These are phyloP conservation scores for Hyperoodon ampullatus DNA, from an alignment of 2,113 vertebrate genomes.

Conservation along the genomic window DNA sequence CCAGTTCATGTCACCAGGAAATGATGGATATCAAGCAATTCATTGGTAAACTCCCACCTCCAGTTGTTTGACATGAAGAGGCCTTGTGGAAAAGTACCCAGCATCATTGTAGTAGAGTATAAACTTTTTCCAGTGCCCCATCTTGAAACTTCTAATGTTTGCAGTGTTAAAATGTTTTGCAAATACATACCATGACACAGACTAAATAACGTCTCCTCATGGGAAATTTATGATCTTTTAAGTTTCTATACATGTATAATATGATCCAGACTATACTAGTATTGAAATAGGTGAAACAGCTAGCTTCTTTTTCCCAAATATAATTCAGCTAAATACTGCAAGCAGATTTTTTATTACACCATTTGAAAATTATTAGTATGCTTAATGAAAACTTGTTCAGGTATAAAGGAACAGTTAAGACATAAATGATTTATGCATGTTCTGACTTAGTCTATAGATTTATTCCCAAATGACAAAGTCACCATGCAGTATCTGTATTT, in stretches of 20 bases:
- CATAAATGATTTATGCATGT: slow-evolving; percentile 40
- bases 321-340: slow-evolving; percentile 20
- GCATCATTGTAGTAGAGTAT: slow-evolving; percentile 83
- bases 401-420: slow-evolving; percentile 48
- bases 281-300: slow-evolving; percentile 81
- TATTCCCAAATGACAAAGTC: slow-evolving; percentile 43
- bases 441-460: slow-evolving; percentile 16
- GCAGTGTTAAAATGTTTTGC: slow-evolving; percentile 84
- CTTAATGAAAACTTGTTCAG: slow-evolving; percentile 64
- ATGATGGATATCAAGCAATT: slow-evolving; percentile 93
- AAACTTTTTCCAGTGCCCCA: slow-evolving; percentile 72
- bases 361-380: slow-evolving; percentile 68
- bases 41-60: slow-evolving; percentile 95
- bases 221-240: slow-evolving; percentile 46
- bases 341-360: slow-evolving; percentile 46
- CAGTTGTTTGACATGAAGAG: slow-evolving; percentile 88
- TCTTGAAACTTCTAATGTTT: slow-evolving; percentile 78
- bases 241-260: slow-evolving; percentile 52
- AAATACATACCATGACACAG: slow-evolving; percentile 77
- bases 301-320: slow-evolving; percentile 60
- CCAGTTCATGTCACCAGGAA: slow-evolving; percentile 91
- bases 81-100: slow-evolving; percentile 83
- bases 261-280: neutral
- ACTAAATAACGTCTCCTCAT: slow-evolving; percentile 64
- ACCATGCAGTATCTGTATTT: neutral